Evolutionary conservation across 1,140 invertebrate genomes (phyloP).

Genomic region (Papilio aristodemus): DNA sequence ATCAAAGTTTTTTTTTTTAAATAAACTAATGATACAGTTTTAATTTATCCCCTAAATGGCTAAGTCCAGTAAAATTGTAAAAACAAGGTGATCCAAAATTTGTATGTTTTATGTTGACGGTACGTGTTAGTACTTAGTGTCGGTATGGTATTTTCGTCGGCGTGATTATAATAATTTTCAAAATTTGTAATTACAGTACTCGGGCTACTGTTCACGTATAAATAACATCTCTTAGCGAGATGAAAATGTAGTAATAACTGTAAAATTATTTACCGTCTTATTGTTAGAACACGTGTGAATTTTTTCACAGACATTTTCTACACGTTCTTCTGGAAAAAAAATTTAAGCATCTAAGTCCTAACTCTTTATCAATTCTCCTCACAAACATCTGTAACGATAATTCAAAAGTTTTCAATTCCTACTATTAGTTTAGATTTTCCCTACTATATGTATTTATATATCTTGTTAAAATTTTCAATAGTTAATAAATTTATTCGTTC

Average conservation of each 20-base stretch:
- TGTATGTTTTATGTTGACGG: constrained; percentile 34
- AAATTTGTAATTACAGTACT: constrained; percentile 63
- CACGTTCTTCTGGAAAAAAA: neutral
- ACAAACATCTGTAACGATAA: too few species aligned
- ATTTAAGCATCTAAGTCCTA: too few species aligned
- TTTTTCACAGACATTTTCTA: neutral
- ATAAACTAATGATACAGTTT: too few species aligned
- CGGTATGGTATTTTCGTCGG: constrained; percentile 50
- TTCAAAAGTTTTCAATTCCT: too few species aligned
- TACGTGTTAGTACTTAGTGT: constrained; percentile 47
- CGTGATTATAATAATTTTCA: constrained; percentile 66
- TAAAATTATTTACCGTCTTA: constrained; percentile 2
- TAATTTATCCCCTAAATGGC: too few species aligned
- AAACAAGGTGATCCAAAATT: neutral
- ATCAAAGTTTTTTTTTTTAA: too few species aligned
- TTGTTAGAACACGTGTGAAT: neutral
- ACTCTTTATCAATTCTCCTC: too few species aligned
- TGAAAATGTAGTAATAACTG: constrained; percentile 20
- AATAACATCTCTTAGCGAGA: constrained; percentile 50
- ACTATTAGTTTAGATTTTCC: too few species aligned
- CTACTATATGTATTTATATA: too few species aligned
- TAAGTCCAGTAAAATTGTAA: too few species aligned
- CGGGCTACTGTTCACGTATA: constrained; percentile 59
- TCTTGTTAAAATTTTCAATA: too few species aligned
- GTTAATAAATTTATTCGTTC: too few species aligned